phyloP scores from a whole-genome alignment of 2,113 vertebrate genomes.

The Calyptomena viridis region DNA sequence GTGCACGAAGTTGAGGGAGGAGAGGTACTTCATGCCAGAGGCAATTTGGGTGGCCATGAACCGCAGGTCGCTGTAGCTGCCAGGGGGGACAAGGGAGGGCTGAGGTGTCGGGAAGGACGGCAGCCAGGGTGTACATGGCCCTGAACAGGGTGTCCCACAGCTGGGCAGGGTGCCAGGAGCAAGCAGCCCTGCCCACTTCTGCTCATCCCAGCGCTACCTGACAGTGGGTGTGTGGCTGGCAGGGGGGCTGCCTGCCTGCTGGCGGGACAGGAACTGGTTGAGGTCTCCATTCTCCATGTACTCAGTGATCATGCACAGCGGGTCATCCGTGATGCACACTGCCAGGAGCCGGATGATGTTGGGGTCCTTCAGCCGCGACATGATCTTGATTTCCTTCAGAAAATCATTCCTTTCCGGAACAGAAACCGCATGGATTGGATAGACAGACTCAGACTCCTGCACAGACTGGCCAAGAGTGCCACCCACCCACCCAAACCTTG shows the following conservation, averaged over 20 bases:
- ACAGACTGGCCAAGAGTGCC: background rate
- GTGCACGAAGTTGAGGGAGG: slow-evolving; percentile 96
- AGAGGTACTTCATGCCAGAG: slow-evolving; percentile 96
- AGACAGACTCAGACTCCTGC: background rate
- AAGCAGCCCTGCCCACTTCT: background rate
- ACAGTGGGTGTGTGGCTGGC: slow-evolving; percentile 66
- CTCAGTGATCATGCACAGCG: slow-evolving; percentile 97
- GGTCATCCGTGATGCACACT: slow-evolving; percentile 89
- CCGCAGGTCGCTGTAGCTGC: slow-evolving; percentile 80
- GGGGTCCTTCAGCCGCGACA: slow-evolving; percentile 93
- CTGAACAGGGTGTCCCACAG: accelerated
- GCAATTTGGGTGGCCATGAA: slow-evolving; percentile 92
- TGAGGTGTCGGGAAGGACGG: accelerated
- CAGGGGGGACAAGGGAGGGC: background rate
- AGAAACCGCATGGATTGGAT: slow-evolving; percentile 26
- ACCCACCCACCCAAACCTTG: accelerated
- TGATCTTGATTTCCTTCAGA: slow-evolving; percentile 98
- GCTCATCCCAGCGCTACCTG: slow-evolving; percentile 67
- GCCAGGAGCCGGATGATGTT: slow-evolving; percentile 95
- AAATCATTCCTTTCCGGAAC: slow-evolving; percentile 90
- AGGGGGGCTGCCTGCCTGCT: slow-evolving; percentile 68
- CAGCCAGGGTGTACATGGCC: accelerated
- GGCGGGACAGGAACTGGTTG: slow-evolving; percentile 94
- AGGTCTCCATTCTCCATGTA: slow-evolving; percentile 99
- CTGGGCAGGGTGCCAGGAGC: background rate